Percentiles rank a stretch among this genome's conserved stretches.
Conservation (phyloP, 2,888 invertebrate species). For the Reticulitermes lucifugus region DNA sequence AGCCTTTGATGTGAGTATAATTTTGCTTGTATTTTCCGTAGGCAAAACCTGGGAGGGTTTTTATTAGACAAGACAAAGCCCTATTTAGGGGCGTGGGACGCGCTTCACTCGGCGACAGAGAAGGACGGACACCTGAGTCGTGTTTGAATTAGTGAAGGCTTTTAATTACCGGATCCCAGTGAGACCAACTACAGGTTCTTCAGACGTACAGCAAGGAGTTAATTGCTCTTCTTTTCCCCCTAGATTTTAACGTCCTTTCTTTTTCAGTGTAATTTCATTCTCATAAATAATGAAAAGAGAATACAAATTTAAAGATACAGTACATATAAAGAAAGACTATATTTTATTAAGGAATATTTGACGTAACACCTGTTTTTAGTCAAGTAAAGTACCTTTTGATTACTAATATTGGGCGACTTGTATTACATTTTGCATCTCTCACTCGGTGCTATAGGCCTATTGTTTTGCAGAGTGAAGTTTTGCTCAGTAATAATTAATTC, state of each 20-base stretch:
- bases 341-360: neutral
- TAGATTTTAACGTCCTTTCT: neutral
- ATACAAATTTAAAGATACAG: neutral
- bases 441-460: no score
- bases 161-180: conserved; percentile 12
- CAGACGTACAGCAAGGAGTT: neutral
- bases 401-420: no score
- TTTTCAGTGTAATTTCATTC: neutral
- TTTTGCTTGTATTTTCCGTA: neutral
- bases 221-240: neutral
- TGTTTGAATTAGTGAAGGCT: neutral
- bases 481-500: no score
- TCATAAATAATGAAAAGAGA: neutral
- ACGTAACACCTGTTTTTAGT: no score
- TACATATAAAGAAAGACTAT: neutral
- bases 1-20: neutral
- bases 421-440: no score
- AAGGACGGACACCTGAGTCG: neutral
- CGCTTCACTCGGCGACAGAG: neutral
- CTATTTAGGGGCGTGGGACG: neutral
- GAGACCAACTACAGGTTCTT: neutral
- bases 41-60: neutral
- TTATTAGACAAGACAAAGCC: neutral
- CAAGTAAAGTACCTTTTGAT: no score
- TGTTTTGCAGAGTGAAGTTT: no score